Conservation (phyloP, 64 coral and sea anemone genomes). For the Montipora capricornis region DNA sequence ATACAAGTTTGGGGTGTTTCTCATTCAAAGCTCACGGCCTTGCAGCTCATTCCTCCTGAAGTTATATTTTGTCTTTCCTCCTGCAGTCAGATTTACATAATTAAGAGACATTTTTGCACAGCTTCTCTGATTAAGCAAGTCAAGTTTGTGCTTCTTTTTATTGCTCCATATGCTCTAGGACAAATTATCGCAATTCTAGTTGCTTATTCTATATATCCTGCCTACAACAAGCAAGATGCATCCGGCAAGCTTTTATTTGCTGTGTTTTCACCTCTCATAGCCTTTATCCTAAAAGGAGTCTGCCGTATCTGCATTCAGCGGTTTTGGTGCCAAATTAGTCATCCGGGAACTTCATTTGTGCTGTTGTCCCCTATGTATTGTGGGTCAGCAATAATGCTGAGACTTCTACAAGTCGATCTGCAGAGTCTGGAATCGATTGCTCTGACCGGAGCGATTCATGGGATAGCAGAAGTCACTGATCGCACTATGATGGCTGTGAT, state of each 20-base stretch:
- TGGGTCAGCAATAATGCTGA: constrained; percentile 30
- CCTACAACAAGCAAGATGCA: constrained; percentile 12
- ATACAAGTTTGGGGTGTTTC: constrained; percentile 1
- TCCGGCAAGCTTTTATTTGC: constrained; percentile 11
- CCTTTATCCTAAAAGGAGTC: neutral
- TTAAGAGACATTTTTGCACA: neutral
- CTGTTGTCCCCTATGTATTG: neutral
- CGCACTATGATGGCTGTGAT: constrained; percentile 3
- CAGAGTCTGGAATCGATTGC: constrained; percentile 14
- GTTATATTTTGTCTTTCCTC: neutral
- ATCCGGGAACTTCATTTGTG: constrained; percentile 37
- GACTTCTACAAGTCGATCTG: constrained; percentile 23
- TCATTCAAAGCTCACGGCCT: neutral
- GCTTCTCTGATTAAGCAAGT: neutral
- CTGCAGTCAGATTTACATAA: neutral
- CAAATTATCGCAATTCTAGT: neutral
- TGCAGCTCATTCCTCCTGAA: neutral
- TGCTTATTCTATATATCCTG: neutral
- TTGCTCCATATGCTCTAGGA: neutral
- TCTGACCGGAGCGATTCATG: constrained; percentile 15
- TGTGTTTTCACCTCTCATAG: neutral
- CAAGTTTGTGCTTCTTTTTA: neutral
- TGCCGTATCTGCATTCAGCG: constrained; percentile 8
- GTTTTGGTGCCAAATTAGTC: constrained; percentile 15
- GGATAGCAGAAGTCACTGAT: constrained; percentile 20